Evolutionary conservation across 2,113 vertebrate genomes (phyloP), one percentile per base, ranked within the genome.

Genomic region (Austrofundulus limnaeus): DNA sequence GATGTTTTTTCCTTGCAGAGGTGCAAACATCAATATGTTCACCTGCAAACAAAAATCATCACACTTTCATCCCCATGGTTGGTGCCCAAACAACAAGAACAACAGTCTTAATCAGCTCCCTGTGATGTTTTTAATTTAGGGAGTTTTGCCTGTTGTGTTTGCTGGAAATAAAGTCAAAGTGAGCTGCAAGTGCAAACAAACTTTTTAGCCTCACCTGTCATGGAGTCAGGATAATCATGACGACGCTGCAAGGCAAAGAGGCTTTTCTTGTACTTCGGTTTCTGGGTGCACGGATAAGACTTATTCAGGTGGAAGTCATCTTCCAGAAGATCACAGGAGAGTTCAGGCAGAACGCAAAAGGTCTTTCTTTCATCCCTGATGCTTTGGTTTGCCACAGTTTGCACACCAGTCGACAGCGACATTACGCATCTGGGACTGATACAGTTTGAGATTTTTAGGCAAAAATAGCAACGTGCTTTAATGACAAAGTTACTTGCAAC

Each of bases 11-110:
- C 52, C 87, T 78, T 12, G 92, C 76, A 9, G 92, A 94, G 7
- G 85, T 88, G 17, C 88, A 82, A 16, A 88, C 77, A 81, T 88
- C 94, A 87, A 91, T 88, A 58, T 56, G 61, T 41, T 94, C 88
- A 76, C 87, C 95, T 94, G 81, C 7, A 31, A 37, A 41, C 14
- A 77, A 43, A 21, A 42, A 53, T 34, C 5, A 34, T 10, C 31
- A 3, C 28, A 28, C 28, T 28, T 3, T 7, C 28, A 28, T 28
- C 28, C 28, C 28, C 28, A 5, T 34, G 9, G 5, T 34, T 34
- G 10, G 31, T 10, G 31, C 31, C 6, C 31, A 34, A 34, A 34
- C 31, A 34, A 9, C 6, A 28, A n/a, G n/a, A n/a, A 12, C 3
- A 28, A 28, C 7, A 28, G 28, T 28, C 28, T 28, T 28, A 3